A percentile compares a stretch with the other conserved stretches of the same genome.
phyloP scores from a whole-genome alignment of 2,888 invertebrate genomes.

The Platycheirus albimanus region DNA sequence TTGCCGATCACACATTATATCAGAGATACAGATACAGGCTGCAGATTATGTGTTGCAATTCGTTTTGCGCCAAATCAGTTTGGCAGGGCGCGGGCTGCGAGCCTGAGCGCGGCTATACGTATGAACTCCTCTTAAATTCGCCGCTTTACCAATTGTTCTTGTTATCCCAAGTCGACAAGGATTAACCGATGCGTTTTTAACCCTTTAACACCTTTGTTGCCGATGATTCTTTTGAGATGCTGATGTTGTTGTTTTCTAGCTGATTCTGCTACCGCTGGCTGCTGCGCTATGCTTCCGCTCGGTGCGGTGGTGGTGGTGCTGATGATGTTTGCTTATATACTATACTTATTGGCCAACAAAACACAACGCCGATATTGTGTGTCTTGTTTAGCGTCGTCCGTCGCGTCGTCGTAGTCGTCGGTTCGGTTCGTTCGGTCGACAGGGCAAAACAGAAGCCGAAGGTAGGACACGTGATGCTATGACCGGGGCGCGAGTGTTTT shows the following conservation, averaged over 20 bases:
- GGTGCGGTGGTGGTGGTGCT: slow-evolving; percentile 9
- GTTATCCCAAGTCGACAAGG: slow-evolving; percentile 73
- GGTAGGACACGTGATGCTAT: slow-evolving; percentile 72
- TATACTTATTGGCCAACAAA: slow-evolving; percentile 72
- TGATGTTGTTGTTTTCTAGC: too few species aligned
- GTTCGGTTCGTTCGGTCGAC: slow-evolving; percentile 57
- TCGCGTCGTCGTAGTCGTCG: too few species aligned
- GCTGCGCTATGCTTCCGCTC: background rate
- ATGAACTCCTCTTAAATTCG: slow-evolving; percentile 65
- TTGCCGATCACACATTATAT: slow-evolving; percentile 64
- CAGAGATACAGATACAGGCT: slow-evolving; percentile 59
- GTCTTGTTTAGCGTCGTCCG: slow-evolving; percentile 71
- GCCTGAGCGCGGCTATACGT: slow-evolving; percentile 8
- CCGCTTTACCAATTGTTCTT: slow-evolving; percentile 74
- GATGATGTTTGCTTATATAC: slow-evolving; percentile 33
- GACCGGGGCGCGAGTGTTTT: slow-evolving; percentile 38
- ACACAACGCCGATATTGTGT: slow-evolving; percentile 64
- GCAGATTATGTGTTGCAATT: slow-evolving; percentile 74
- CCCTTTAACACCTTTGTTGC: slow-evolving; percentile 74
- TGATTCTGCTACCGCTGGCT: slow-evolving; percentile 19
- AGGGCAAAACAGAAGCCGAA: slow-evolving; percentile 70
- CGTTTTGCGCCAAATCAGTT: slow-evolving; percentile 73
- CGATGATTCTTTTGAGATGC: slow-evolving; percentile 48
- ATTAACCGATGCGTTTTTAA: slow-evolving; percentile 74
- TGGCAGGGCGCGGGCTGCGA: slow-evolving; percentile 12